A percentile compares a stretch with the other conserved stretches of the same genome.
Conservation (phyloP, 2,113 vertebrate species). For the Rattus rattus region DNA sequence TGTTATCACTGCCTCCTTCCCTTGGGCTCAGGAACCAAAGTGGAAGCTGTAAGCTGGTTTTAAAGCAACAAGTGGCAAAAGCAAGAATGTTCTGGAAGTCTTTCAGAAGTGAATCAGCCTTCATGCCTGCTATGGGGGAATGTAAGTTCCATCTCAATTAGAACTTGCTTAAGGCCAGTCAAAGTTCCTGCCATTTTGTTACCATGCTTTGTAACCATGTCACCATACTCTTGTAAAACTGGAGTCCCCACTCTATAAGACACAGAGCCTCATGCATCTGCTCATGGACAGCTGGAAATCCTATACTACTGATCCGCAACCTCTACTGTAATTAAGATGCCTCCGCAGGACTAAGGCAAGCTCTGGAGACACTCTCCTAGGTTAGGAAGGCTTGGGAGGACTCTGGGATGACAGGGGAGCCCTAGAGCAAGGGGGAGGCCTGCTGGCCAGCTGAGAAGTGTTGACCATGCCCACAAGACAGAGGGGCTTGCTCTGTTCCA, state of each 20-base stretch:
- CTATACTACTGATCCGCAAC: background rate
- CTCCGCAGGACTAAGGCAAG: background rate
- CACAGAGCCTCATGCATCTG: background rate
- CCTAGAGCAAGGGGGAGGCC: background rate
- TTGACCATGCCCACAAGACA: background rate
- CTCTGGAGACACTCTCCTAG: conserved; percentile 23
- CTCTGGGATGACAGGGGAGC: conserved; percentile 16
- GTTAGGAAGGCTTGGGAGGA: conserved; percentile 9
- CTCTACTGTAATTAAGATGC: conserved; percentile 61
- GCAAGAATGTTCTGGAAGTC: conserved; percentile 42
- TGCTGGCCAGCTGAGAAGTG: background rate
- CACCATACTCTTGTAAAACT: background rate
- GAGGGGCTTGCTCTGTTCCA: too few relatives aligned
- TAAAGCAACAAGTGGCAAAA: background rate
- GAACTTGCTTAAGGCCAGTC: background rate
- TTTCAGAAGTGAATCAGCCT: background rate
- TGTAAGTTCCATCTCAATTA: background rate
- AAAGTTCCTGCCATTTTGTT: background rate
- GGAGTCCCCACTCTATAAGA: background rate
- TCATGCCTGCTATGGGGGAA: background rate
- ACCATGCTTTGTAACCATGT: background rate
- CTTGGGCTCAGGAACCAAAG: background rate
- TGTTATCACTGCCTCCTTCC: background rate
- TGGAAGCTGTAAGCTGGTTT: background rate
- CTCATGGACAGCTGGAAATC: background rate